Conservation (phyloP, 1,140 invertebrate species). For the Lysiphlebus fabarum region DNA sequence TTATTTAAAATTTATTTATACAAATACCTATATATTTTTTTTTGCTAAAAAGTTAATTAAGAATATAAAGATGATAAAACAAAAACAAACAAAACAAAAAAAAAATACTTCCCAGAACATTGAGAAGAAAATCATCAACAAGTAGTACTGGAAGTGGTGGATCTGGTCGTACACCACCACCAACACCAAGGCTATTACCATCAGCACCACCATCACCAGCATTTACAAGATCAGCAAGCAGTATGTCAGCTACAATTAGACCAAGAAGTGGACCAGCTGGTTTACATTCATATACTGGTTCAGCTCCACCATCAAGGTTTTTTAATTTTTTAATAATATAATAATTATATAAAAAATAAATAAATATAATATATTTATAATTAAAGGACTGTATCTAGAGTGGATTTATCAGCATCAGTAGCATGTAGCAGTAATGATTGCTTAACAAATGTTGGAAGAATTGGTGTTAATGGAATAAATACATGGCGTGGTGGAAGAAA, state of each 20-base stretch:
- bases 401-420: conserved; percentile 59
- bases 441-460: conserved; percentile 41
- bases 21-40: conserved; percentile 9
- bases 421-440: conserved; percentile 53
- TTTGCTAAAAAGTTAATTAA: background rate
- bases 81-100: conserved; percentile 4
- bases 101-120: conserved; percentile 34
- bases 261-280: conserved; percentile 71
- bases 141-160: conserved; percentile 55
- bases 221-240: conserved; percentile 57
- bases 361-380: conserved; percentile 12
- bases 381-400: conserved; percentile 64
- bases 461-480: conserved; percentile 37
- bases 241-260: conserved; percentile 55
- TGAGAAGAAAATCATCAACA: conserved; percentile 54
- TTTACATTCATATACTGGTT: conserved; percentile 70
- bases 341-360: no score
- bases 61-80: no score
- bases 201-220: conserved; percentile 53
- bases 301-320: conserved; percentile 41
- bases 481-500: conserved; percentile 37
- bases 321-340: no score
- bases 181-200: conserved; percentile 52
- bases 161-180: conserved; percentile 59
- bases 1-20: conserved; percentile 3